Base-by-base conservation (phyloP, 2,888 invertebrate genomes). In the Platycnemis pennipes region DNA sequence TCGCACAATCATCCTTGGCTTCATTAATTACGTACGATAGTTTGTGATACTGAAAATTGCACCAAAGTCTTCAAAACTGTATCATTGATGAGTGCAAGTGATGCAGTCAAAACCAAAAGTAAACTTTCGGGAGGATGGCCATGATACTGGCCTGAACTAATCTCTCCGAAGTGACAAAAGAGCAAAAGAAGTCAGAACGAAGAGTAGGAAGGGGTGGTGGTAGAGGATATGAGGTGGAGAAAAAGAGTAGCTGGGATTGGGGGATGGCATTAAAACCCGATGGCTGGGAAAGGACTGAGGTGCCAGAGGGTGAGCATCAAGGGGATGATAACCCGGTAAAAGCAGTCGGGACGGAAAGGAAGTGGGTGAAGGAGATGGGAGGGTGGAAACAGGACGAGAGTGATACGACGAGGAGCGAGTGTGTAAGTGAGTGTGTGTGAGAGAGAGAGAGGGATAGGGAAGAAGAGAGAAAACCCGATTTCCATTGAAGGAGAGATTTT, bases 251-350 rank as follows among this genome's bases (percentile, higher is more conserved):
- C 7, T 77, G 37, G 37, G 37, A 77, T 77, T 77, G 31, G 77
- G n/a, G 63, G 37, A 37, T 77, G 77, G 31, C 77, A 77, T 77
- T 77, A 77, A 77, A 77, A 77, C 37, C n/a, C 77, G 77, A 77
- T 77, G 77, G 77, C 2, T 16, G 77, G 37, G 37, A 77, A 77
- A 37, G 37, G 37, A 56, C 11, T 13, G 77, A 13, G 8, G 31
- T 31, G 2, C 31, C 37, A 2, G 11, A n/a, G 77, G 1, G 77
- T 77, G 37, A 37, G 77, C 16, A 37, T 19, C 26, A 37, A 37
- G 31, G 77, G 77, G 37, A 77, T 77, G 77, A 63, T 63, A 63
- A 77, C 8, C n/a, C 37, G 37, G 37, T 37, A 77, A 37, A 37
- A 77, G 37, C 31, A 77, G 31, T 77, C 77, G 31, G 2, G 37